A percentile compares a stretch with the other conserved stretches of the same genome.
Evolutionary conservation across 2,888 invertebrate genomes (phyloP).

Genomic region (Acleris holmiana): DNA sequence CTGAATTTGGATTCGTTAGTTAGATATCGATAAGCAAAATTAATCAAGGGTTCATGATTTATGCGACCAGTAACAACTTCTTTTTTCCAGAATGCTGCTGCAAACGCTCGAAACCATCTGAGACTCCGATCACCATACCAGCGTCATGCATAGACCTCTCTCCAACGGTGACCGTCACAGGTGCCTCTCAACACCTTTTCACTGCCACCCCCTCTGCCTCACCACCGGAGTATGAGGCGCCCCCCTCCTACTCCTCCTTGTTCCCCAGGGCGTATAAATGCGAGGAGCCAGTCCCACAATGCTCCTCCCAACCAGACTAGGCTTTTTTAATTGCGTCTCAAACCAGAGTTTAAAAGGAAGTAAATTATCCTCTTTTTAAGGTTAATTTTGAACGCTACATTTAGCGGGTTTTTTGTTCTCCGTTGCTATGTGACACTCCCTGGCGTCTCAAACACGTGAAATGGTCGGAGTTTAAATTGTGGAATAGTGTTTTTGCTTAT

Average conservation of each 20-base stretch:
- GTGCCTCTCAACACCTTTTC: slow-evolving; percentile 69
- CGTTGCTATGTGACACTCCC: too few relatives aligned
- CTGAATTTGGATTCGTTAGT: too few relatives aligned
- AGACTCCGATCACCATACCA: slow-evolving; percentile 74
- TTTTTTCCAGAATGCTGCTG: slow-evolving; percentile 79
- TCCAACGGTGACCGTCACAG: slow-evolving; percentile 72
- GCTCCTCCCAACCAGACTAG: slow-evolving; percentile 53
- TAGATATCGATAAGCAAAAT: too few relatives aligned
- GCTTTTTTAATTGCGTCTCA: slow-evolving; percentile 23
- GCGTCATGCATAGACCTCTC: slow-evolving; percentile 77
- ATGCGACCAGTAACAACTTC: not conserved
- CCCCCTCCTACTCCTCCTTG: slow-evolving; percentile 87
- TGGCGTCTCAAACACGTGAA: too few relatives aligned
- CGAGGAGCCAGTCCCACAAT: slow-evolving; percentile 74
- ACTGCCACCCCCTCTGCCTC: slow-evolving; percentile 65
- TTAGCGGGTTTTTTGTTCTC: too few relatives aligned
- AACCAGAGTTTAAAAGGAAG: not conserved
- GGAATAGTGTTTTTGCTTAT: too few relatives aligned
- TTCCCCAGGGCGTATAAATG: slow-evolving; percentile 84
- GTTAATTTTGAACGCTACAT: not conserved
- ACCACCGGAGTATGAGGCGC: slow-evolving; percentile 87
- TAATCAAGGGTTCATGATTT: too few relatives aligned
- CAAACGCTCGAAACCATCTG: slow-evolving; percentile 76
- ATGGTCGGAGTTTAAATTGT: too few relatives aligned
- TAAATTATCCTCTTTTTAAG: too few relatives aligned